Evolutionary conservation across 2,113 vertebrate species (phyloP).

Genomic region (Jaculus jaculus): DNA sequence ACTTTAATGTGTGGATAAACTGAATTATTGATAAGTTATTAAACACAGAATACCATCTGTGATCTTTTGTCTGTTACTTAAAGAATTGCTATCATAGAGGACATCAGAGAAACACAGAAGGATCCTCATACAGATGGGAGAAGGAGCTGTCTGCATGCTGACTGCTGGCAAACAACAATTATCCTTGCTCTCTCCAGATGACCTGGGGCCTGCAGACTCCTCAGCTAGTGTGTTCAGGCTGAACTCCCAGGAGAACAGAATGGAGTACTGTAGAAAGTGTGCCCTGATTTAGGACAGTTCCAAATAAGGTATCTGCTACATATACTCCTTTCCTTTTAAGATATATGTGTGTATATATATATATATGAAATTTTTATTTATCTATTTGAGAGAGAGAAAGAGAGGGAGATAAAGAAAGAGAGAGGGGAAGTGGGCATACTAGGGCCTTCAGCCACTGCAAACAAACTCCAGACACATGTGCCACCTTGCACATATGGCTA

Average conservation of each 20-base stretch:
- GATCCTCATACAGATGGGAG: not conserved
- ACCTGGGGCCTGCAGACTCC: not conserved
- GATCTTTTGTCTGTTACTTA: not conserved
- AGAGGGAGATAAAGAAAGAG: too few species aligned
- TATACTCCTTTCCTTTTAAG: not conserved
- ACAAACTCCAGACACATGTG: too few species aligned
- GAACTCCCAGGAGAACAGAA: not conserved
- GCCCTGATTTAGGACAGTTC: not conserved
- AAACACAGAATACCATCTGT: not conserved
- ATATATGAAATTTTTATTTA: too few species aligned
- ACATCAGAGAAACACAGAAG: not conserved
- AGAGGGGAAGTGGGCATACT: too few species aligned
- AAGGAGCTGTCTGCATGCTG: not conserved
- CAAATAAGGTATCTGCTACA: not conserved
- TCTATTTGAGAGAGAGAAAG: too few species aligned
- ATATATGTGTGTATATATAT: too few species aligned
- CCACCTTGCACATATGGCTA: too few species aligned
- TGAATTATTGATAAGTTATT: not conserved
- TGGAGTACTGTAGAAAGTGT: not conserved
- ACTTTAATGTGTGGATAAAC: not conserved
- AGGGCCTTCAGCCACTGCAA: too few species aligned
- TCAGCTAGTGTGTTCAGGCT: not conserved
- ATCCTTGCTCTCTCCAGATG: not conserved
- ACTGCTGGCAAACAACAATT: conserved; percentile 50
- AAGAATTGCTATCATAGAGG: not conserved